Evolutionary conservation across 2,888 invertebrate genomes (phyloP).

Genomic region (Gryllus longicercus): DNA sequence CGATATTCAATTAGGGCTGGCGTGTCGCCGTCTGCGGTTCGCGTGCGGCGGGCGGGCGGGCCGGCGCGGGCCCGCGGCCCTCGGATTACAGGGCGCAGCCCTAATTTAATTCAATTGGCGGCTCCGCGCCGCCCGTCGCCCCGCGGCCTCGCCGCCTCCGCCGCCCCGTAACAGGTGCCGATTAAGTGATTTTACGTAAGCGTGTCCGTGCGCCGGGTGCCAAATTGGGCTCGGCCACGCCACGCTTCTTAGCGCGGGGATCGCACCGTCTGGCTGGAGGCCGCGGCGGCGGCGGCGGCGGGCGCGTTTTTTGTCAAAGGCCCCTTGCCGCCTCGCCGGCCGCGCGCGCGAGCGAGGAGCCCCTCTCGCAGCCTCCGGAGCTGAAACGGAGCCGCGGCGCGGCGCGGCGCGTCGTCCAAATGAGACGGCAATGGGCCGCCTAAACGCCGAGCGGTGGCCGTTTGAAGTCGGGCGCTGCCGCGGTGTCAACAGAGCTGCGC

Average conservation of each 20-base stretch:
- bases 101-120: slow-evolving; percentile 37
- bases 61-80: slow-evolving; percentile 29
- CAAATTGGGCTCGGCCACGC: neutral
- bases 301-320: too few species aligned
- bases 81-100: slow-evolving; percentile 35
- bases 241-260: neutral
- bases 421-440: neutral
- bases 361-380: neutral
- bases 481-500: slow-evolving; percentile 17
- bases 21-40: slow-evolving; percentile 18
- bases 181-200: slow-evolving; percentile 33
- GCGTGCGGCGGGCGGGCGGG: slow-evolving; percentile 27
- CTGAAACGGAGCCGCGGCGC: neutral
- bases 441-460: neutral
- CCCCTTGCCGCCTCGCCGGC: too few species aligned
- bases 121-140: neutral
- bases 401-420: neutral
- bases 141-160: slow-evolving; percentile 21
- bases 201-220: slow-evolving; percentile 3
- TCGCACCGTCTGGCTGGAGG: neutral
- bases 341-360: too few species aligned
- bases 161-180: slow-evolving; percentile 31
- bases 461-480: neutral
- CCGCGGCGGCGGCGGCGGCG: neutral
- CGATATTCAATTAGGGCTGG: neutral